These are phyloP conservation scores for Hyles euphorbiae DNA, from an alignment of 1,140 invertebrate genomes.

Conservation along the genomic window DNA sequence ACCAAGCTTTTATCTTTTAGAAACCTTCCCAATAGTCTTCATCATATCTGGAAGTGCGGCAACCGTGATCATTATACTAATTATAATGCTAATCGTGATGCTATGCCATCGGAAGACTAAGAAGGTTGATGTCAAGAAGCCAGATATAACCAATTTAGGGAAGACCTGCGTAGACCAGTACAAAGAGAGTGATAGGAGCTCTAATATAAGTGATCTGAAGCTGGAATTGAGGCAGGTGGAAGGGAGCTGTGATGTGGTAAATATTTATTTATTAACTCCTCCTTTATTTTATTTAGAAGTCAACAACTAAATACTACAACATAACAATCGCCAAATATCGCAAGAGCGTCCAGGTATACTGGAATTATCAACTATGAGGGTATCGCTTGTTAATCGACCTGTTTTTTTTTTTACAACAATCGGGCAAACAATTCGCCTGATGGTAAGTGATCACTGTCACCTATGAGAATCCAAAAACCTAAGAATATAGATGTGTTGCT, in stretches of 20 bases:
- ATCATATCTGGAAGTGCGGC: constrained; percentile 39
- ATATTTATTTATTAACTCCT: constrained; percentile 2
- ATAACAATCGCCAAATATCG: too few relatives aligned
- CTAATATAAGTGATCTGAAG: constrained; percentile 62
- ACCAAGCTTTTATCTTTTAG: constrained; percentile 23
- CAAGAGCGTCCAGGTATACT: too few relatives aligned
- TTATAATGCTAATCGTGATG: constrained; percentile 56
- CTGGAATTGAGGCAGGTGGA: constrained; percentile 58
- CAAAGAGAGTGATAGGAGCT: constrained; percentile 57
- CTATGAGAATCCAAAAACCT: too few relatives aligned
- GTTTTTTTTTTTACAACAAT: too few relatives aligned
- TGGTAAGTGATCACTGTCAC: too few relatives aligned
- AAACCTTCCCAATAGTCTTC: constrained; percentile 45
- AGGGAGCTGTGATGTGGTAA: constrained; percentile 61
- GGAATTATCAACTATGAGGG: too few relatives aligned
- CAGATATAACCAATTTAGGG: constrained; percentile 51
- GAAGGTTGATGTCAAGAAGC: constrained; percentile 52
- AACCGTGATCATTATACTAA: constrained; percentile 39
- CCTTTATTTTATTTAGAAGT: too few relatives aligned
- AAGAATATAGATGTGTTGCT: too few relatives aligned
- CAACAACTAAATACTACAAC: too few relatives aligned
- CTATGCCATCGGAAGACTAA: constrained; percentile 51
- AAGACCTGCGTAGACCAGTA: constrained; percentile 47
- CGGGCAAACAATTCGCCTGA: too few relatives aligned
- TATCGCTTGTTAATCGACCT: too few relatives aligned